Evolutionary conservation across 23 tunicate genomes (phyloP).

Genomic region (Oikopleura dioica): DNA sequence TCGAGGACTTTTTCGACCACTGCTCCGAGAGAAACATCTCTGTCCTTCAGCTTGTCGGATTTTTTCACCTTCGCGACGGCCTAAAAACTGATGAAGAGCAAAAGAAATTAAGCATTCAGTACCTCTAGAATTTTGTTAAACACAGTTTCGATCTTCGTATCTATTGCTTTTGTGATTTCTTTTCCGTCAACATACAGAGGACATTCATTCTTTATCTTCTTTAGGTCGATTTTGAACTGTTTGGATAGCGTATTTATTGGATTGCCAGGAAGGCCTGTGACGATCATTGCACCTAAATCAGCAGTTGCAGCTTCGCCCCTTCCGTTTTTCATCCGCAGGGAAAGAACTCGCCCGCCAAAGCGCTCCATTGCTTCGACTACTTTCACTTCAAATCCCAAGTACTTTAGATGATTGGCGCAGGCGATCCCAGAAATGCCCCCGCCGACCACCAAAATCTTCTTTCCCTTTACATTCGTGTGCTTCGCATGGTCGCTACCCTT

Average conservation of each 20-base stretch:
- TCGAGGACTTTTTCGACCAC: background rate
- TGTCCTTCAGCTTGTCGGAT: background rate
- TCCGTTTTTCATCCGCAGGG: background rate
- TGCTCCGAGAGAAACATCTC: background rate
- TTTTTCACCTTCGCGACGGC: background rate
- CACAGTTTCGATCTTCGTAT: background rate
- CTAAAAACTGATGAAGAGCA: too few relatives aligned
- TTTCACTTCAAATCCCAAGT: conserved; percentile 67
- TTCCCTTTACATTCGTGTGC: background rate
- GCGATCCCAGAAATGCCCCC: conserved; percentile 19
- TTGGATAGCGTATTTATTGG: conserved; percentile 75
- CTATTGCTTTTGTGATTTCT: background rate
- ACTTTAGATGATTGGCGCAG: conserved; percentile 64
- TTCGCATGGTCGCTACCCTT: background rate
- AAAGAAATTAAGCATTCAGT: too few relatives aligned
- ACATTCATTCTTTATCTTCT: conserved; percentile 66
- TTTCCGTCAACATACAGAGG: conserved; percentile 81
- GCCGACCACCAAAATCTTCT: background rate
- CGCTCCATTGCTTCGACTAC: conserved; percentile 89
- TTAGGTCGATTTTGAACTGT: conserved; percentile 74
- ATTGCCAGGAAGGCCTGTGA: conserved; percentile 97
- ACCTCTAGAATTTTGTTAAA: background rate
- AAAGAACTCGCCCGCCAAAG: conserved; percentile 71
- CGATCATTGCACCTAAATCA: conserved; percentile 95
- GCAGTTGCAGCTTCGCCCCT: conserved; percentile 29